Percentiles rank a stretch among this genome's conserved stretches.
Conservation (phyloP, 2,113 vertebrate genomes). For the Osmerus mordax region DNA sequence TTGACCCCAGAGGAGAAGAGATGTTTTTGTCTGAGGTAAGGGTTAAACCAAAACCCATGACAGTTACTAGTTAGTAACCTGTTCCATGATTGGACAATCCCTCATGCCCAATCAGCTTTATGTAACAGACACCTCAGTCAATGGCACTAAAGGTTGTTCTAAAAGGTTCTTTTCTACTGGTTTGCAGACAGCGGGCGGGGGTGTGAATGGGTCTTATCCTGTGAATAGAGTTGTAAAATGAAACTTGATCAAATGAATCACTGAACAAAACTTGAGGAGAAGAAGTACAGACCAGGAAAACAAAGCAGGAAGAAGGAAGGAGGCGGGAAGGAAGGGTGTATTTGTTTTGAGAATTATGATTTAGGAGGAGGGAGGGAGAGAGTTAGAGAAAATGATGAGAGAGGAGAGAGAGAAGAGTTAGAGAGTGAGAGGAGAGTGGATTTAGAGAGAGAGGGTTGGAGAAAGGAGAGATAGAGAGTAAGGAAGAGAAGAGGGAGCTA, state of each 20-base stretch:
- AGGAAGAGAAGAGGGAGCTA: constrained; percentile 8
- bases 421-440: constrained; percentile 33
- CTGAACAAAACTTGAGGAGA: constrained; percentile 54
- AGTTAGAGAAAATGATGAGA: constrained; percentile 17
- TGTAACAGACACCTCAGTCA: background rate
- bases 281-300: constrained; percentile 63
- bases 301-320: constrained; percentile 59
- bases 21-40: background rate
- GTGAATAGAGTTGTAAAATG: constrained; percentile 52
- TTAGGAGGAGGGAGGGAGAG: constrained; percentile 3
- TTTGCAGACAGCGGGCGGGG: constrained; percentile 10
- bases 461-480: constrained; percentile 28
- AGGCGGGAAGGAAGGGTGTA: constrained; percentile 56
- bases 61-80: background rate
- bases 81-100: background rate
- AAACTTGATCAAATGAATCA: constrained; percentile 62
- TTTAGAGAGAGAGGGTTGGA: constrained; percentile 40
- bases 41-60: background rate
- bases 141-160: constrained; percentile 15
- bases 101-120: constrained; percentile 5
- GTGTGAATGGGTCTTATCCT: constrained; percentile 19
- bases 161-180: background rate
- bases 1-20: background rate
- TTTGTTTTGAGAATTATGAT: background rate
- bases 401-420: constrained; percentile 41